Evolutionary conservation across 1,140 invertebrate genomes (phyloP).

Genomic region (Drosophila albomicans): DNA sequence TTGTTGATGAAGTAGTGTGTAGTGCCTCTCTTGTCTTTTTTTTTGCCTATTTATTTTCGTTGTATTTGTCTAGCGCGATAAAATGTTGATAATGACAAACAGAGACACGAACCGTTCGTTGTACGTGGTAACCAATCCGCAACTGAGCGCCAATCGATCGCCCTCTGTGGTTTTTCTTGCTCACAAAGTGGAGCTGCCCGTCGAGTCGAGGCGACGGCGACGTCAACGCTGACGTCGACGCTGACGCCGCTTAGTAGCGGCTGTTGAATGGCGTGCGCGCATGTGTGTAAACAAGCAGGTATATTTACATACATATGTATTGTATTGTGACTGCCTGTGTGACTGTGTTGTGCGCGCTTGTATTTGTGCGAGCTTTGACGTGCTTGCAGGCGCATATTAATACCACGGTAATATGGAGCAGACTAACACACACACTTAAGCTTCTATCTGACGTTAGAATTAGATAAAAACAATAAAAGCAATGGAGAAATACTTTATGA

Average conservation of each 20-base stretch:
- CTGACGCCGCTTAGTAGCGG: constrained; percentile 10
- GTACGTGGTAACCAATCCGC: constrained; percentile 58
- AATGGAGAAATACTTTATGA: background rate
- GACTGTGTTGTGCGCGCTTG: background rate
- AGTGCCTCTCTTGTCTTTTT: constrained; percentile 33
- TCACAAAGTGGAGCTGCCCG: constrained; percentile 44
- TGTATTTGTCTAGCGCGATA: constrained; percentile 37
- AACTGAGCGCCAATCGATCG: constrained; percentile 67
- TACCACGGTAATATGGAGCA: constrained; percentile 23
- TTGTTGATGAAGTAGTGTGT: constrained; percentile 28
- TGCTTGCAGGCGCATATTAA: constrained; percentile 59
- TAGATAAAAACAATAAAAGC: background rate
- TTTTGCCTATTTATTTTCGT: constrained; percentile 31
- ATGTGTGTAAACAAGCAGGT: constrained; percentile 57
- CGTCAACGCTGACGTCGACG: constrained; percentile 24
- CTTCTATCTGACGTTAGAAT: background rate
- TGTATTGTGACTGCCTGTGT: background rate
- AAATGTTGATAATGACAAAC: constrained; percentile 31
- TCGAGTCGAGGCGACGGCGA: constrained; percentile 21
- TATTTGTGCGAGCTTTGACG: constrained; percentile 37
- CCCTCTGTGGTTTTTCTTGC: constrained; percentile 70
- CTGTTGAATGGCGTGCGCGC: constrained; percentile 62
- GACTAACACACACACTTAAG: background rate
- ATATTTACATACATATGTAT: constrained; percentile 9
- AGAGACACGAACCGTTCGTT: constrained; percentile 66